phyloP scores from a whole-genome alignment of 1,140 invertebrate species.

The Caenorhabditis remanei region DNA sequence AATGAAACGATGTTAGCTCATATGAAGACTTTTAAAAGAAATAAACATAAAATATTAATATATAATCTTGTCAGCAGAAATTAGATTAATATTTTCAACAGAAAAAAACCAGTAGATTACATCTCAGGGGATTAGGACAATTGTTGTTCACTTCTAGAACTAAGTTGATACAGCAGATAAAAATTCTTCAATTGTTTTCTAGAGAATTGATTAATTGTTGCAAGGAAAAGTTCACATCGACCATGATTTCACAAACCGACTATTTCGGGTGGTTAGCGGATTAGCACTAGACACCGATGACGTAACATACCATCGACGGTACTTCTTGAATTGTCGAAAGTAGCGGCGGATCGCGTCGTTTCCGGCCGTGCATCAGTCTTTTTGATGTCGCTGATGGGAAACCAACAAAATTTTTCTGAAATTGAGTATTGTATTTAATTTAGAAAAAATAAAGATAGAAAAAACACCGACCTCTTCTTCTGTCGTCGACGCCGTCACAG shows the following conservation, averaged over 20 bases:
- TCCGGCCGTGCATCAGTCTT: constrained; percentile 12
- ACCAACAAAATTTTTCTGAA: neutral
- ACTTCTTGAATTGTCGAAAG: constrained; percentile 32
- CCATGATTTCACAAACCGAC: no score
- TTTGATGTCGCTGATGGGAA: neutral
- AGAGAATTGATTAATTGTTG: no score
- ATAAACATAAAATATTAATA: no score
- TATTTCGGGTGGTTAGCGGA: neutral
- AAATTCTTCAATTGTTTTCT: no score
- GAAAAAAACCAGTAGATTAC: no score
- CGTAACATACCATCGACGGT: constrained; percentile 45
- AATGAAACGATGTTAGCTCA: neutral
- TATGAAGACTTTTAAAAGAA: no score
- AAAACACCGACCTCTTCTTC: neutral
- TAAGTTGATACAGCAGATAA: no score
- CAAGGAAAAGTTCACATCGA: no score
- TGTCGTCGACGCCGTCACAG: constrained; percentile 26
- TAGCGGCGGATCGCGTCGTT: constrained; percentile 1
- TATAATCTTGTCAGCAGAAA: no score
- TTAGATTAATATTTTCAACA: no score
- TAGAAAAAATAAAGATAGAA: neutral
- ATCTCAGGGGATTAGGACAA: no score
- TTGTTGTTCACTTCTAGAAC: no score
- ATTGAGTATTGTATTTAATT: neutral
- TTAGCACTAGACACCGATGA: neutral